Base-by-base conservation (phyloP, 2,888 invertebrate genomes). In the Chromoteleia sp. region DNA sequence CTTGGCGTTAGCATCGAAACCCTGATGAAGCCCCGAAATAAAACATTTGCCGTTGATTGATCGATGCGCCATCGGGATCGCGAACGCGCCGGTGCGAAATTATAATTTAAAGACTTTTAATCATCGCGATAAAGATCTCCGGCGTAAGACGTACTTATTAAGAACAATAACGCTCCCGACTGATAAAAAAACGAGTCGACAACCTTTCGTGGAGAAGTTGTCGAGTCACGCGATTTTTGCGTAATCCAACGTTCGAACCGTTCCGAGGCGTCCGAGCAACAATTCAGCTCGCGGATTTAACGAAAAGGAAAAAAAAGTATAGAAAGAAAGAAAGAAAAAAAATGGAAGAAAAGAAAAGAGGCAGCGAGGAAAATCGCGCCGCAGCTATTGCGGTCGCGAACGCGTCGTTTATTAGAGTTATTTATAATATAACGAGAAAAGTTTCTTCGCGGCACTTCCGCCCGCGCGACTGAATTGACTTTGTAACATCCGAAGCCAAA, bases 341-440 rank as follows among this genome's bases (percentile, higher is more conserved):
- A 25, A 19, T 17, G 10, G 7, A 17, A 56, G 54, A 33, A 33
- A 33, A 33, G 33, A n/a, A n/a, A n/a, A n/a, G n/a, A n/a, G n/a
- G n/a, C n/a, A n/a, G n/a, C n/a, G 33, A 8, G 6, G 33, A 33
- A 25, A 25, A 25, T n/a, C n/a, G n/a, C n/a, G n/a, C n/a, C n/a
- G n/a, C n/a, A n/a, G n/a, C n/a, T n/a, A n/a, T n/a, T n/a, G n/a
- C n/a, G n/a, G n/a, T n/a, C n/a, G 25, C 33, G 3, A 33, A 6
- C 41, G 19, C 63, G 33, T 17, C 78, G 74, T 83, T 84, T 85
- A 87, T 88, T 84, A 87, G 86, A 88, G 87, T 88, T 87, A 87
- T 89, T 88, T 88, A 86, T 89, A 89, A 89, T 87, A 86, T 89
- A 89, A 89, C 86, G 88, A 89, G 87, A 79, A 86, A 89, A 89